These are phyloP conservation scores for Amblyraja radiata DNA, from an alignment of 2,797 vertebrate species.

Conservation along the genomic window DNA sequence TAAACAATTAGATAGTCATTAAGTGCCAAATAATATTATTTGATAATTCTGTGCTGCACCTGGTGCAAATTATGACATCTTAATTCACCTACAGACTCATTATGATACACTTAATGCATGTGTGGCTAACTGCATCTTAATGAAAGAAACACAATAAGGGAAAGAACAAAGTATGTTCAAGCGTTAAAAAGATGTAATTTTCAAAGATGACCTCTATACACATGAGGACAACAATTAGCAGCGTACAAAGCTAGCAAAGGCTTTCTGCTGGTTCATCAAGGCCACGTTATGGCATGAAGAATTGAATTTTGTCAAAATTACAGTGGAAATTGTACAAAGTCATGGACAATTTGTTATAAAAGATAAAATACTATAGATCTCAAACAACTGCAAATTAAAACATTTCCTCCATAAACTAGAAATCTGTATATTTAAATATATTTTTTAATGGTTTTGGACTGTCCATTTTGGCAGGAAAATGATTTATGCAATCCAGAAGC, in stretches of 20 bases:
- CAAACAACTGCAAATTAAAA: background rate
- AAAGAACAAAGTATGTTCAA: conserved; percentile 37
- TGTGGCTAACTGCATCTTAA: conserved; percentile 36
- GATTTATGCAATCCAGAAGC: background rate
- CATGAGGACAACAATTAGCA: conserved; percentile 31
- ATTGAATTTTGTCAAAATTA: background rate
- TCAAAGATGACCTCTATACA: conserved; percentile 36
- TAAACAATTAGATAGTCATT: conserved; percentile 48
- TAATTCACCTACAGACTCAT: conserved; percentile 38
- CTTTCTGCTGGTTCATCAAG: conserved; percentile 18
- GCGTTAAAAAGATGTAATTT: conserved; percentile 36
- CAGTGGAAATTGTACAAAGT: background rate
- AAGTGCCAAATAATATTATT: conserved; percentile 41
- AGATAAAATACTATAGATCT: background rate
- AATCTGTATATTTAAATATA: background rate
- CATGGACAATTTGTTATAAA: background rate
- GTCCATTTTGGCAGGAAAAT: background rate
- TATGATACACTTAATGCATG: conserved; percentile 34
- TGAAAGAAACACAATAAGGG: conserved; percentile 35
- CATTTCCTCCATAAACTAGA: background rate
- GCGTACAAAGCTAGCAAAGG: conserved; percentile 2
- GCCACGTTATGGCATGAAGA: background rate
- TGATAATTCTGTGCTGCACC: conserved; percentile 42
- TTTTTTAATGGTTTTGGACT: background rate
- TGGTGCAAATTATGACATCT: conserved; percentile 44